phyloP scores from a whole-genome alignment of 2,797 vertebrate species.

The Lepilemur septentrionalis region DNA sequence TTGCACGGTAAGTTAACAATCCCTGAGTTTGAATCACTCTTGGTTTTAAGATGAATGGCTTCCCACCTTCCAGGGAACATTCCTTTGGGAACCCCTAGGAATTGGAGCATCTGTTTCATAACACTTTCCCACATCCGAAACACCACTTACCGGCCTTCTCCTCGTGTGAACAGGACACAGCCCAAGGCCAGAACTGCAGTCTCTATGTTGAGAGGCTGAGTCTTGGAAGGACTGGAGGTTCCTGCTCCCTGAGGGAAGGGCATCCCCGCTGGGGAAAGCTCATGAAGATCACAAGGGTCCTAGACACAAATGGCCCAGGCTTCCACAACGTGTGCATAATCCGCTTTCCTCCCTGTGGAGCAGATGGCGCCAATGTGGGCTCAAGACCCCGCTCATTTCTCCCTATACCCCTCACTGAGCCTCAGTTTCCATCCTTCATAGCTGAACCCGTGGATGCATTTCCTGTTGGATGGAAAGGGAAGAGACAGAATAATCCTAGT shows the following conservation, averaged over 20 bases:
- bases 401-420: background rate
- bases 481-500: background rate
- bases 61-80: background rate
- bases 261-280: background rate
- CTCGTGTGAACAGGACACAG: background rate
- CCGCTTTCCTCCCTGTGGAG: background rate
- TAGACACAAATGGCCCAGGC: background rate
- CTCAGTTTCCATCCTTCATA: background rate
- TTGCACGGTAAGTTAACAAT: rapidly evolving
- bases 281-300: background rate
- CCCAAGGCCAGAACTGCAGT: background rate
- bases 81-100: background rate
- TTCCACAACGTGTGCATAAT: background rate
- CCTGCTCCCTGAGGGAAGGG: rapidly evolving
- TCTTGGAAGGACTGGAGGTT: background rate
- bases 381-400: background rate
- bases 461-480: background rate
- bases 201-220: background rate
- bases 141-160: background rate
- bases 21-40: background rate
- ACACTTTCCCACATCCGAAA: background rate
- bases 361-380: rapidly evolving
- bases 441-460: background rate
- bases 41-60: background rate
- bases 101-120: background rate